Evolutionary conservation across 2,113 vertebrate species (phyloP), one percentile per base, ranked within the genome.

Genomic region (Cygnus buccinator): DNA sequence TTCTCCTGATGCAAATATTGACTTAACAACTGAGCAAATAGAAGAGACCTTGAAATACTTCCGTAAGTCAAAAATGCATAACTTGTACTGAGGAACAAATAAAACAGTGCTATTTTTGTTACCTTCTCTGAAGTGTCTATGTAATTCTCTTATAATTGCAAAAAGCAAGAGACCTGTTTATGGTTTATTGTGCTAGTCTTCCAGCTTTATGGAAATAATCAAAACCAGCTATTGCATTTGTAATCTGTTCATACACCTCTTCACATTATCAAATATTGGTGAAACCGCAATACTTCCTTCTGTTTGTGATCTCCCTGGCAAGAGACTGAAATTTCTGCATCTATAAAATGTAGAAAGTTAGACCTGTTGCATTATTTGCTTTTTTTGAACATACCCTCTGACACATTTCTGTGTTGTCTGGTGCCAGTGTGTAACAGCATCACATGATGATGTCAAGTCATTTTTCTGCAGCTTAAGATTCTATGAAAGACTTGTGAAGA

Each of bases 41-140:
- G 99, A 99, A 96, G 99, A 99, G 98, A 99, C 99, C 61, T 98
- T 99, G 97, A 99, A 99, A 92, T 99, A 99, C 93, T 99, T 99
- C 96, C 98, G 99, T 99, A 98, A 99, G 99, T 99, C 10, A 67
- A 63, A 87, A 89, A 35, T 44, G 74, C 39, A 63, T 37, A 55
- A 63, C 31, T 25, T 46, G 4, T 88, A 4, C 23, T 33, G 22
- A 89, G 67, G 33, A 73, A 50, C 26, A 70, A 82, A 57, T 84
- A 25, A 59, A 59, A 57, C 12, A 41, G 17, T 33, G 28, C 22
- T 59, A 0, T 26, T 93, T 94, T 90, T 84, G 23, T 39, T 75
- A 48, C 7, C n/a, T 70, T n/a, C 21, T 77, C 71, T 84, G 39
- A 87, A 55, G 22, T 62, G 63, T 13, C 33, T 63, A 10, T 90